Base-by-base conservation (phyloP, 2,113 vertebrate species). In the Cyprinodon variegatus region DNA sequence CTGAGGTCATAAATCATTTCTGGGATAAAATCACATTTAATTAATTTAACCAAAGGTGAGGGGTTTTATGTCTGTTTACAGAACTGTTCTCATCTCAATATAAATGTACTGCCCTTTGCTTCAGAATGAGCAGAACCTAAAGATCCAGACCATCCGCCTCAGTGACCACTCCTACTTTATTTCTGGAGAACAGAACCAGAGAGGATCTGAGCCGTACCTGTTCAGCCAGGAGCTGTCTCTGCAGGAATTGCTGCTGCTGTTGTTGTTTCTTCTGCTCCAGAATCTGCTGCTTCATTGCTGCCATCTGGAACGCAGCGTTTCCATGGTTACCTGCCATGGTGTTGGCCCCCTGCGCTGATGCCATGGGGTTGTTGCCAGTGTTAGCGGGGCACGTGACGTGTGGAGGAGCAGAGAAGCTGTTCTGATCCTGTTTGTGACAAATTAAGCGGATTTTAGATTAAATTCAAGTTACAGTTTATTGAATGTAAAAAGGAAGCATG, bases 201-300 rank as follows among this genome's bases (percentile, higher is more conserved):
- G 41, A 41, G 9, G 41, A 41, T 6, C 41, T 41, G 64, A 45
- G 53, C 45, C 43, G 2, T 67, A 82, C 98, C 97, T 98, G 97
- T 68, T 99, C 97, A 1, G 93, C 97, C 87, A 99, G 92, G 17
- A 99, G 92, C 81, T 98, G 95, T 38, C 90, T 71, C 84, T 97
- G 91, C 53, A 91, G 5, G 78, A 83, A 91, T 83, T 91, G 90
- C 89, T 91, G 90, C 89, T 96, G 96, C 61, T 97, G 96, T 82
- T 95, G 95, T 81, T 96, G 88, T 70, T 97, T 86, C 87, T 96
- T 87, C 75, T 96, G 82, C 41, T 88, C 83, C 0, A 96, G 96
- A 29, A 29, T 29, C 80, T 98, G 96, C 86, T 96, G 94, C 10
- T 96, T 95, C 59, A 93, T 94, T 0, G 94, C 95, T 20, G 95